A percentile compares a stretch with the other conserved stretches of the same genome.
Evolutionary conservation across 23 tunicate species (phyloP).

Genomic region (Diplosoma virens): DNA sequence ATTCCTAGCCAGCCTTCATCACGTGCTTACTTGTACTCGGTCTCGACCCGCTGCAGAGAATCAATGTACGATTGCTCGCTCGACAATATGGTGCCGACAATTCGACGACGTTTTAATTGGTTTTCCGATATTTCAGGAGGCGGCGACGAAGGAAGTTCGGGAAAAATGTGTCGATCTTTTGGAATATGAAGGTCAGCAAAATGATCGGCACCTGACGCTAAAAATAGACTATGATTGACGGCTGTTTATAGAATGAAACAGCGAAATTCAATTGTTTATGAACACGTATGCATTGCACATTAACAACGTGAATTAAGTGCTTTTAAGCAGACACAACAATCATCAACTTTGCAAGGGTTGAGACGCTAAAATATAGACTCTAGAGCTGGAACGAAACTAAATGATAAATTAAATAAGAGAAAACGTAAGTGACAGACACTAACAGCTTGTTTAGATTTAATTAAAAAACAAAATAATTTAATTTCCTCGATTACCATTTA

Average conservation of each 20-base stretch:
- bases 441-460: no score
- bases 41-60: slow-evolving; percentile 72
- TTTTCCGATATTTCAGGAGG: slow-evolving; percentile 35
- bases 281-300: no score
- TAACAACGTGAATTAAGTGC: no score
- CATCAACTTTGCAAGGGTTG: no score
- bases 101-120: slow-evolving; percentile 66
- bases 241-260: not conserved
- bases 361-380: no score
- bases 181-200: slow-evolving; percentile 44
- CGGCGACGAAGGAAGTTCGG: slow-evolving; percentile 41
- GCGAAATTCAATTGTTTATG: not conserved
- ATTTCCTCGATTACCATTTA: no score
- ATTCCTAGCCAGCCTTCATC: no score
- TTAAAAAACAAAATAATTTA: no score
- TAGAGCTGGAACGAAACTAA: no score
- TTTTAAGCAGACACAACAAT: no score
- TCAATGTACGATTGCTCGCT: slow-evolving; percentile 90
- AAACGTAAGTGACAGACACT: no score
- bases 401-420: no score
- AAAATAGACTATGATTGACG: not conserved
- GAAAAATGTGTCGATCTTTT: slow-evolving; percentile 24
- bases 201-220: slow-evolving; percentile 13
- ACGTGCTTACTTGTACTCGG: slow-evolving; percentile 81
- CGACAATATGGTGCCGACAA: slow-evolving; percentile 72